Base-by-base conservation (phyloP, 2,888 invertebrate genomes). In the Dione vanillae region DNA sequence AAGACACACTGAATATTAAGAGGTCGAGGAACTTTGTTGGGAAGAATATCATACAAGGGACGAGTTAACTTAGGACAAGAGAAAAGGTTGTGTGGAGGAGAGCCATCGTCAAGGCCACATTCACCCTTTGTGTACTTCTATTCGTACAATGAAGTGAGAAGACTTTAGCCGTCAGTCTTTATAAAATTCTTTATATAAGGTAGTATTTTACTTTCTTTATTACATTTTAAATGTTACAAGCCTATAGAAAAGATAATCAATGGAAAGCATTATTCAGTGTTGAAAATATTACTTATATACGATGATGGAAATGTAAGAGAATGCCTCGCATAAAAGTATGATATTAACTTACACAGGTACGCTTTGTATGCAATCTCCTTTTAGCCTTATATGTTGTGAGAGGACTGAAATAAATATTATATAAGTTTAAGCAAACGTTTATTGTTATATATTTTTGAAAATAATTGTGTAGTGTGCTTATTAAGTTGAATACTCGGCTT, bases 321-420 rank as follows among this genome's bases (percentile, higher is more conserved):
- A 62, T n/a, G 49, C 37, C 40, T 49, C 19, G 16, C 12, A 64
- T 64, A 37, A 64, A 64, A 49, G 47, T 64, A 64, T 64, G 49
- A 49, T 37, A 37, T 49, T 64, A 47, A 47, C 16, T 64, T 35
- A 64, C 3, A 64, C 62, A 49, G 47, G 35, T 49, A 49, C 62
- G 49, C 16, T 64, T 14, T 16, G 61, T 20, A 27, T 45, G 61
- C 61, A 61, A 45, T 64, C 62, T 49, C 47, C 62, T 62, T 47
- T 37, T 14, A 47, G 35, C 35, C 47, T 16, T 49, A 64, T 37
- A 49, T 37, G 49, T 37, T 61, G n/a, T 11, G 49, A 49, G 19
- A 64, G 37, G 20, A 41, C 62, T 49, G 49, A 37, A 64, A 64
- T 64, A 49, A 49, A 64, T 64, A 49, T 64, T 64, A 64, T 37